Evolutionary conservation across 2,113 vertebrate species (phyloP), one percentile per base, ranked within the genome.

Genomic region (Dromaius novaehollandiae): DNA sequence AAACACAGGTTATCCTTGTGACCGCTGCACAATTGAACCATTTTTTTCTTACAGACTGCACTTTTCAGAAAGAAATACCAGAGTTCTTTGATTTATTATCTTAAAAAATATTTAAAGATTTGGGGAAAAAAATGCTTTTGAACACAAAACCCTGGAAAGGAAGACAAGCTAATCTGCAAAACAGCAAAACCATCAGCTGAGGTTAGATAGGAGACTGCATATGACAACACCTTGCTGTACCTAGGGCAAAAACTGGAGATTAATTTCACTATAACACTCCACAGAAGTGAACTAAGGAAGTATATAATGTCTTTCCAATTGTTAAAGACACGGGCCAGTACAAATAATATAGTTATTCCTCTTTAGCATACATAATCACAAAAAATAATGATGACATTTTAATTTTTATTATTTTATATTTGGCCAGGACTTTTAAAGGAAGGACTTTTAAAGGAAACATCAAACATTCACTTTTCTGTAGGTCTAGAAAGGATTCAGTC

Each of bases 391-490:
- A 87, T 53, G 48, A 92, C 92, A 95, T 97, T 95, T 95, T 95
- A 65, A 55, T n/a, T 96, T 97, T 97, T 97, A 97, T 97, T 97
- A 91, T 93, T 97, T 96, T 93, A 63, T 97, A 97, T 97, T 97
- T 97, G 97, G 97, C 96, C 95, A 96, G 97, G 96, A 96, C 88
- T 96, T 97, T 97, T 93, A 90, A 95, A 96, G 88, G 93, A 96
- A 93, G 92, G 94, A 96, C 79, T 97, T 96, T 84, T 88, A 97
- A 97, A 98, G 96, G 94, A 97, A 95, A 97, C 89, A 97, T 95
- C 77, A 97, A 98, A 96, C 96, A 98, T 97, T 97, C 95, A 96
- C 95, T 98, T 97, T 97, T 97, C 94, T 96, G 96, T 93, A 96
- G 96, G 89, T 96, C 96, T 94, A 93, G 82, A 96, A 96, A 95